phyloP scores from a whole-genome alignment of 2,888 invertebrate species.

The Athalia rosae region DNA sequence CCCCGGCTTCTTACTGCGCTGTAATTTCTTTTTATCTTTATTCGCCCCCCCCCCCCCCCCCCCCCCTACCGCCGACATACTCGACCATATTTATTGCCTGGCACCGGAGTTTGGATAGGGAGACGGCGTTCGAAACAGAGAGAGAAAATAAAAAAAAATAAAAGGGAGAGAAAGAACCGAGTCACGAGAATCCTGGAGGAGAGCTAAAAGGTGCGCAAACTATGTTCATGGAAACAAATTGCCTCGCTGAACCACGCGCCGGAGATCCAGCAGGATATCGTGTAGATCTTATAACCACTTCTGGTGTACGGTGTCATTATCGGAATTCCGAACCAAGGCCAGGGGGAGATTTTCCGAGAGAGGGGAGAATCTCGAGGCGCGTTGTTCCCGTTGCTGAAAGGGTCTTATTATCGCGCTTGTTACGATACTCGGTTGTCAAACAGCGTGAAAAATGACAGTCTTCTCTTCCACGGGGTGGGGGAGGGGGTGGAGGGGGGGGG shows the following conservation, averaged over 20 bases:
- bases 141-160: constrained; percentile 25
- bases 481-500: no score
- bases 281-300: constrained; percentile 4
- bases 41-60: constrained; percentile 47
- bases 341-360: no score
- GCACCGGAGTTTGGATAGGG: constrained; percentile 34
- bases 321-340: no score
- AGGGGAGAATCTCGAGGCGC: no score
- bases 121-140: constrained; percentile 30
- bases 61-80: constrained; percentile 40
- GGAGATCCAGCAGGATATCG: background rate
- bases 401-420: no score
- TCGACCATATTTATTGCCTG: constrained; percentile 51
- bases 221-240: constrained; percentile 53
- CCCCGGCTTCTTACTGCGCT: constrained; percentile 47
- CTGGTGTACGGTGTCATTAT: no score
- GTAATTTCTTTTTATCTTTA: constrained; percentile 66
- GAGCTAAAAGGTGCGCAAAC: constrained; percentile 44
- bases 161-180: constrained; percentile 37
- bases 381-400: no score
- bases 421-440: no score
- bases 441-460: no score
- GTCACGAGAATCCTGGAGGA: background rate
- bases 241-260: constrained; percentile 3
- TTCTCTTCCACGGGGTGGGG: no score